These are phyloP conservation scores for Entomobrya proxima DNA, from an alignment of 2,888 invertebrate genomes.

Conservation along the genomic window DNA sequence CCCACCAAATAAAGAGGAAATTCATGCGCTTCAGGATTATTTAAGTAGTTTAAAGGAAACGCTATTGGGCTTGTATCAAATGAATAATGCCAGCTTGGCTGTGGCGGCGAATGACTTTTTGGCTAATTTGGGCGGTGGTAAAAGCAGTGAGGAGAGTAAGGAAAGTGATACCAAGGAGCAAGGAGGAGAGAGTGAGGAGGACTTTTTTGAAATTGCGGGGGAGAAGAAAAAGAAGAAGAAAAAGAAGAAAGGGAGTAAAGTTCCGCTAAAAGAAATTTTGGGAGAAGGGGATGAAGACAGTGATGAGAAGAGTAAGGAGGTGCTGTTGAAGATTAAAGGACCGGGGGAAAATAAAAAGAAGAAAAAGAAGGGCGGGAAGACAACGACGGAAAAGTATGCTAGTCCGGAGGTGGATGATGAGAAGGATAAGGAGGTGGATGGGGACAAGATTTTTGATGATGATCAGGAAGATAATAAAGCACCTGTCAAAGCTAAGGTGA, in stretches of 20 bases:
- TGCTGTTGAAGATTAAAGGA: slow-evolving; percentile 29
- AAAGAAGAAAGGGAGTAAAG: background rate
- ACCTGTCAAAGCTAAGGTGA: background rate
- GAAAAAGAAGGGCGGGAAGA: slow-evolving; percentile 17
- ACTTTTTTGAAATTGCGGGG: slow-evolving; percentile 26
- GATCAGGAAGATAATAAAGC: slow-evolving; percentile 47
- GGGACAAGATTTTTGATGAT: slow-evolving; percentile 48
- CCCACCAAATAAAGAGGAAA: background rate
- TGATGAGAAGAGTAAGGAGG: slow-evolving; percentile 23
- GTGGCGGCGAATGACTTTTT: slow-evolving; percentile 31
- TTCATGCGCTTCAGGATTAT: slow-evolving; percentile 45
- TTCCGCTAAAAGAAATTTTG: no score
- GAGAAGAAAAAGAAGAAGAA: no score
- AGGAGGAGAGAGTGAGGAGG: slow-evolving; percentile 13
- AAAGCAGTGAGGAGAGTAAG: slow-evolving; percentile 39
- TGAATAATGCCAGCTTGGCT: slow-evolving; percentile 63
- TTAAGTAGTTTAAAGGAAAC: slow-evolving; percentile 59
- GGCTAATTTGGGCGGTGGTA: no score
- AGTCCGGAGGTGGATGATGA: slow-evolving; percentile 24
- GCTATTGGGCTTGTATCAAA: slow-evolving; percentile 57
- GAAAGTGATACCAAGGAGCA: background rate
- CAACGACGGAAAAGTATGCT: slow-evolving; percentile 4
- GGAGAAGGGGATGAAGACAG: slow-evolving; percentile 23
- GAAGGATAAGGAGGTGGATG: slow-evolving; percentile 14
- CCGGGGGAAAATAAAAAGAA: no score